Evolutionary conservation across 2,113 vertebrate genomes (phyloP).

Genomic region (Boleophthalmus pectinirostris): DNA sequence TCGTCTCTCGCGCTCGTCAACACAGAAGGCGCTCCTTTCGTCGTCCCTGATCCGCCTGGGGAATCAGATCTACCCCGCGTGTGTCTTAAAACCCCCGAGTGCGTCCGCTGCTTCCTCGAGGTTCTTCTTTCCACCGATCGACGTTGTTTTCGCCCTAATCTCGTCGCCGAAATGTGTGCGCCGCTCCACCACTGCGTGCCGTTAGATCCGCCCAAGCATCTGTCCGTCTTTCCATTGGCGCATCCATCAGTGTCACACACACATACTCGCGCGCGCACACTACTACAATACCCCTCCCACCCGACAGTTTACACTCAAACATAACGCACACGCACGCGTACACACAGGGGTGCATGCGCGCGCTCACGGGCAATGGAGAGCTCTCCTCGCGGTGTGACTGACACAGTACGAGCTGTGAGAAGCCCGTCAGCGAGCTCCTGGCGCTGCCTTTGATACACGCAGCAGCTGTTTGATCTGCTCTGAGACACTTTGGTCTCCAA

Average conservation of each 20-base stretch:
- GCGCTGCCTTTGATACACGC: conserved; percentile 12
- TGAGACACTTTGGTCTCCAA: background rate
- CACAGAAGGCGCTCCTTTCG: conserved; percentile 48
- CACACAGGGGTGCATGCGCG: conserved; percentile 11
- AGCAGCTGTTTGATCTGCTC: background rate
- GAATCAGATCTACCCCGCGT: conserved; percentile 52
- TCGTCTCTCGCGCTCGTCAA: conserved; percentile 58
- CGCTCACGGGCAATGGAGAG: conserved; percentile 36
- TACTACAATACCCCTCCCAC: conserved; percentile 71
- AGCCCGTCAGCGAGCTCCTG: conserved; percentile 18
- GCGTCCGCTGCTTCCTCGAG: conserved; percentile 33
- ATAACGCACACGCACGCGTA: conserved; percentile 33
- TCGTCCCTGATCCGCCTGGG: conserved; percentile 56
- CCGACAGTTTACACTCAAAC: conserved; percentile 39
- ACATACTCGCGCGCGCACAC: conserved; percentile 64
- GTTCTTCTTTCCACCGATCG: conserved; percentile 62
- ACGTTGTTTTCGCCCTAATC: conserved; percentile 74
- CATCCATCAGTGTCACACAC: conserved; percentile 93
- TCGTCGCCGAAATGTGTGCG: conserved; percentile 67
- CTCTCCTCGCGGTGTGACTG: conserved; percentile 49
- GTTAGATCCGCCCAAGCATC: conserved; percentile 97
- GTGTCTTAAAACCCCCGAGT: conserved; percentile 37
- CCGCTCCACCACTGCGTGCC: conserved; percentile 77
- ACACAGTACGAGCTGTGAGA: conserved; percentile 39
- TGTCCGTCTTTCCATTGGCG: conserved; percentile 94